Conservation (phyloP, 2,113 vertebrate genomes). For the Rhinoderma darwinii region DNA sequence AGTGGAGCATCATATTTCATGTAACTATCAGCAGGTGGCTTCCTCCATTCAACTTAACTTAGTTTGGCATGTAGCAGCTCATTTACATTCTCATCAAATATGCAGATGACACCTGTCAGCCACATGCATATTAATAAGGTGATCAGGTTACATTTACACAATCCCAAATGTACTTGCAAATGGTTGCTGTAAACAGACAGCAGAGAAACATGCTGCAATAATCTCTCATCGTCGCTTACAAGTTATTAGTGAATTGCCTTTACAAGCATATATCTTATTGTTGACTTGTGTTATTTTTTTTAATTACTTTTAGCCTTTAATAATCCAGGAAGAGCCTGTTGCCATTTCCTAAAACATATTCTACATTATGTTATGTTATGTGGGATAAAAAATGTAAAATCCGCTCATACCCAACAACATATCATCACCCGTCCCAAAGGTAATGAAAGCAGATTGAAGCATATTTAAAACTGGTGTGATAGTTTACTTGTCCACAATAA, state of each 20-base stretch:
- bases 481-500: no score
- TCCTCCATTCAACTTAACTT: not conserved
- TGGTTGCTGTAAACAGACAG: not conserved
- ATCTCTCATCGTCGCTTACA: not conserved
- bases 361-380: not conserved
- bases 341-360: not conserved
- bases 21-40: not conserved
- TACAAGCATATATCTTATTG: not conserved
- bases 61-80: not conserved
- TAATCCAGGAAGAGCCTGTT: not conserved
- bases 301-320: not conserved
- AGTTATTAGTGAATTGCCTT: not conserved
- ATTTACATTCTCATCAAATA: conserved; percentile 36
- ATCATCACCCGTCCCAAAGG: no score
- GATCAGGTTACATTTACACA: conserved; percentile 42
- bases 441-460: no score
- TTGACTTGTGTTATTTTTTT: not conserved
- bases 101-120: conserved; percentile 35
- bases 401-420: no score
- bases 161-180: conserved; percentile 12
- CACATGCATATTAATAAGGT: conserved; percentile 44
- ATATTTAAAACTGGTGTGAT: no score
- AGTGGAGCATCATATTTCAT: not conserved
- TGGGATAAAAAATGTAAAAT: not conserved
- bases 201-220: not conserved